Evolutionary conservation across 2,113 vertebrate species (phyloP).

Genomic region (Daphoenositta chrysoptera): DNA sequence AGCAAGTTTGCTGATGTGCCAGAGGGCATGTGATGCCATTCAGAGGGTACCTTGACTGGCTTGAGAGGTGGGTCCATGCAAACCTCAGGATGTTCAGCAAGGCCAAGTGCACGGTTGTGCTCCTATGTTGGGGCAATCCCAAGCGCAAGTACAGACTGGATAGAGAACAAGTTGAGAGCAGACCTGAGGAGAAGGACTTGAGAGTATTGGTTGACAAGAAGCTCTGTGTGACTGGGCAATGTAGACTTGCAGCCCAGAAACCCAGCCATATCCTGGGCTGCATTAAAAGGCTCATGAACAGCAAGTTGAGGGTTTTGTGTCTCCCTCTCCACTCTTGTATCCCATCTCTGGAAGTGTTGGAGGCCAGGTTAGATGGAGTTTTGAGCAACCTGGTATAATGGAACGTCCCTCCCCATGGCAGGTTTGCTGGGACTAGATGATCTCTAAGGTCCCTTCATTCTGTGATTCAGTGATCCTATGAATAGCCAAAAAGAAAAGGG

Average conservation of each 20-base stretch:
- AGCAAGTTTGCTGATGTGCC: background rate
- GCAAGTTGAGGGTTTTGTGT: background rate
- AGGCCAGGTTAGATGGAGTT: background rate
- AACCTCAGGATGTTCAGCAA: background rate
- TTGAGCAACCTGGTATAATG: background rate
- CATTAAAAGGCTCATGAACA: background rate
- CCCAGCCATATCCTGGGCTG: background rate
- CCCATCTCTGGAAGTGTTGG: background rate
- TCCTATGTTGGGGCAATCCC: background rate
- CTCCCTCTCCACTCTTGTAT: background rate
- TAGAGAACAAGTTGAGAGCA: background rate
- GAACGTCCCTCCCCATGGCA: background rate
- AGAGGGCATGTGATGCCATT: background rate
- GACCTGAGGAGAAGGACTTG: background rate
- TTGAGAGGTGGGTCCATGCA: background rate
- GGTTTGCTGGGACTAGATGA: fast-evolving
- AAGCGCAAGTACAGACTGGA: background rate
- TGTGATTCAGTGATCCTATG: background rate
- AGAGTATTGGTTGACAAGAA: background rate
- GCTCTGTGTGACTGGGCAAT: background rate
- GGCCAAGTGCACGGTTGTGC: too few relatives aligned
- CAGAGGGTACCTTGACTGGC: background rate
- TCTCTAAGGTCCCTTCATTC: background rate
- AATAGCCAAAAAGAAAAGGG: background rate
- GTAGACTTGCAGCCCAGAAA: background rate